Conservation (phyloP, 1,140 invertebrate genomes). For the Probaryconus sp. region DNA sequence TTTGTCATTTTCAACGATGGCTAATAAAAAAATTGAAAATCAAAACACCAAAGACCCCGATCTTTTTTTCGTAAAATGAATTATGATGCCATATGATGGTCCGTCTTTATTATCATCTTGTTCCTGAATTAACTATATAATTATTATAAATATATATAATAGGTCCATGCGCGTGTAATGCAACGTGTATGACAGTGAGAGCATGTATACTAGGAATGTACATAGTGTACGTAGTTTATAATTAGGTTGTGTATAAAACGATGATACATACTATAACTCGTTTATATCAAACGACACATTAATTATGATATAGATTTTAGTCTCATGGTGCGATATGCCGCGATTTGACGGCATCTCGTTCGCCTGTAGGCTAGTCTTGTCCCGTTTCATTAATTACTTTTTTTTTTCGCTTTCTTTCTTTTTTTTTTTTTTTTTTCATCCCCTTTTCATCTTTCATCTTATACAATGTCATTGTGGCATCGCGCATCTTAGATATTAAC, state of each 20-base stretch:
- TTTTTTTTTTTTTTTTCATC: no score
- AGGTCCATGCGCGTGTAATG: conserved; percentile 74
- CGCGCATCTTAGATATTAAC: conserved; percentile 35
- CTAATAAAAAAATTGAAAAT: no score
- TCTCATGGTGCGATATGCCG: conserved; percentile 74
- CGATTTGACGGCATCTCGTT: conserved; percentile 64
- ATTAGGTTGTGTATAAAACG: conserved; percentile 78
- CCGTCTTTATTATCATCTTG: conserved; percentile 54
- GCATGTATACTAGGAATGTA: conserved; percentile 77
- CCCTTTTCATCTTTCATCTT: conserved; percentile 32
- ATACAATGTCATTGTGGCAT: conserved; percentile 64
- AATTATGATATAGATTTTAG: conserved; percentile 78
- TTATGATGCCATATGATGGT: conserved; percentile 65
- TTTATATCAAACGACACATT: conserved; percentile 78
- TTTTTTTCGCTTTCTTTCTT: no score
- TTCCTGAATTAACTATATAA: conserved; percentile 70
- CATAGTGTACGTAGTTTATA: conserved; percentile 77
- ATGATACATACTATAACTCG: conserved; percentile 77
- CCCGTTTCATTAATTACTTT: conserved; percentile 64
- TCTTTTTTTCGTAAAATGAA: conserved; percentile 33
- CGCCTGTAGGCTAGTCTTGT: conserved; percentile 75
- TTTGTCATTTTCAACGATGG: no score
- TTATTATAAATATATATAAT: conserved; percentile 75
- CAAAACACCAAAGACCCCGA: no score
- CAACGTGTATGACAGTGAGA: conserved; percentile 72